Percentiles rank a stretch among this genome's conserved stretches.
Evolutionary conservation across 1,140 invertebrate genomes (phyloP).

Genomic region (silkworm (Bombyx mori)): ASM3026992v2 NC_085114.1:10213001-10213500

Average conservation of each 20-base stretch:
- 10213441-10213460: slow-evolving; percentile 68
- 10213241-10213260: slow-evolving; percentile 22
- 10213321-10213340: slow-evolving; percentile 18
- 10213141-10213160: no score
- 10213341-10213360: background rate
- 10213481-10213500: slow-evolving; percentile 70
- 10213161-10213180: slow-evolving; percentile 74
- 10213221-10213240: slow-evolving; percentile 45
- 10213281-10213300: slow-evolving; percentile 45
- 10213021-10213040: no score
- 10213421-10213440: slow-evolving; percentile 59
- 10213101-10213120: no score
- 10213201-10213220: slow-evolving; percentile 80
- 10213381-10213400: slow-evolving; percentile 39
- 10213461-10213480: slow-evolving; percentile 57
- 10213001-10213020: no score
- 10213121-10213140: no score
- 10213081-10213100: no score
- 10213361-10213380: slow-evolving; percentile 28
- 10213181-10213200: slow-evolving; percentile 80
- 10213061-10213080: no score
- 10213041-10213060: no score
- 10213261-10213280: slow-evolving; percentile 19
- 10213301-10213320: slow-evolving; percentile 37
- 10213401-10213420: slow-evolving; percentile 46